Conservation (phyloP, 2,113 vertebrate genomes). For the Aptenodytes patagonicus region DNA sequence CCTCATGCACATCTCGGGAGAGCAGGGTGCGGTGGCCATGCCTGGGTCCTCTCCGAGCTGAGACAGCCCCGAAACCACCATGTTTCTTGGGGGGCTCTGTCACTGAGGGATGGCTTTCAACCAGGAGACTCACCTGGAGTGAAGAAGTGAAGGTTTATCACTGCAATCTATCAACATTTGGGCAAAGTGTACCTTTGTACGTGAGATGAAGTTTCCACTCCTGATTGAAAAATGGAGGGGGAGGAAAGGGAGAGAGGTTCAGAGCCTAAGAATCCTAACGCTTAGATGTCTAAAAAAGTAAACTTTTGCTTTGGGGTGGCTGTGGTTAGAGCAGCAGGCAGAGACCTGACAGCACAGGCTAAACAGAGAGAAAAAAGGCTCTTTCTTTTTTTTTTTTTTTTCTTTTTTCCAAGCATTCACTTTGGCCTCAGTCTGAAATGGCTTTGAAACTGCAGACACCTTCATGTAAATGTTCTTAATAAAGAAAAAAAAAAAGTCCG, state of each 20-base stretch:
- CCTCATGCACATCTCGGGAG: background rate
- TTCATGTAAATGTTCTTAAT: conserved; percentile 56
- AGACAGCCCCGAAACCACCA: background rate
- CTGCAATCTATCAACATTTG: background rate
- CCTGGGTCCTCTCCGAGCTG: fast-evolving
- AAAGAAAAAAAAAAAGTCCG: background rate
- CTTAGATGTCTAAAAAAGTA: conserved; percentile 32
- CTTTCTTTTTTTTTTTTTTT: background rate
- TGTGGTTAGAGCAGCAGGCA: conserved; percentile 31
- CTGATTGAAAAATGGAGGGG: background rate
- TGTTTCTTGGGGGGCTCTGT: fast-evolving
- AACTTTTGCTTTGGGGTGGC: conserved; percentile 13
- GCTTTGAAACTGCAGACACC: conserved; percentile 46
- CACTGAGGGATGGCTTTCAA: background rate
- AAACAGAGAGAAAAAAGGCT: background rate
- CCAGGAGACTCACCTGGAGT: background rate
- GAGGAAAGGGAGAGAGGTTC: background rate
- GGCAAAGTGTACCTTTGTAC: background rate
- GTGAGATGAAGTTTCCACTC: conserved; percentile 5
- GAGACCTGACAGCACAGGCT: background rate
- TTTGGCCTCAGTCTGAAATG: conserved; percentile 15
- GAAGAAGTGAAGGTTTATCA: background rate
- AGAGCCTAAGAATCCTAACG: background rate
- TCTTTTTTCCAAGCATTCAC: background rate
- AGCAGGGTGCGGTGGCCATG: background rate